A percentile compares a stretch with the other conserved stretches of the same genome.
phyloP scores from a whole-genome alignment of 2,888 invertebrate genomes.

The Aleiodes leptofemur region DNA sequence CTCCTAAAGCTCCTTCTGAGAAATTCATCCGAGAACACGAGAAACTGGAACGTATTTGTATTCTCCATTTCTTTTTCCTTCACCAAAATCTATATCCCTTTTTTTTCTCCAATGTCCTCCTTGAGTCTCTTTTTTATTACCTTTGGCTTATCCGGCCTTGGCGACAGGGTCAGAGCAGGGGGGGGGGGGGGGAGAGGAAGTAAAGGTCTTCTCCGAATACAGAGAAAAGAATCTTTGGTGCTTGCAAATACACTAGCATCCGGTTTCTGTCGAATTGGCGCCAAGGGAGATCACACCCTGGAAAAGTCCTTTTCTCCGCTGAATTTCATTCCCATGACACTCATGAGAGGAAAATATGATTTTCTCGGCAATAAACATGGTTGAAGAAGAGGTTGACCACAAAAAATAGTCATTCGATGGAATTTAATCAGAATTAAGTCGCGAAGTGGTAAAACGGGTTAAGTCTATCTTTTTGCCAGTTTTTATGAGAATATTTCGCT shows the following conservation, averaged over 20 bases:
- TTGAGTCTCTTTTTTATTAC: background rate
- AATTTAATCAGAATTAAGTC: too few species aligned
- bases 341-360: background rate
- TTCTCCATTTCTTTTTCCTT: background rate
- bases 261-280: constrained; percentile 9
- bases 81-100: too few species aligned
- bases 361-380: too few species aligned
- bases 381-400: too few species aligned
- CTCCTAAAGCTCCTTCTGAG: constrained; percentile 5
- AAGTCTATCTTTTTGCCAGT: too few species aligned
- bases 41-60: background rate
- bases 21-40: constrained; percentile 13
- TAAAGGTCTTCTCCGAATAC: background rate
- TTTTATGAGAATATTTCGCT: too few species aligned
- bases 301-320: constrained; percentile 11
- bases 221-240: background rate
- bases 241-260: constrained; percentile 23
- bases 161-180: background rate
- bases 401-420: too few species aligned
- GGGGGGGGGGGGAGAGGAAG: background rate
- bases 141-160: background rate
- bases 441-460: too few species aligned
- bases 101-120: background rate
- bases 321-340: constrained; percentile 5
- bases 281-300: constrained; percentile 15